These are phyloP conservation scores for Latheticus oryzae DNA, from an alignment of 2,888 invertebrate genomes.

Conservation along the genomic window DNA sequence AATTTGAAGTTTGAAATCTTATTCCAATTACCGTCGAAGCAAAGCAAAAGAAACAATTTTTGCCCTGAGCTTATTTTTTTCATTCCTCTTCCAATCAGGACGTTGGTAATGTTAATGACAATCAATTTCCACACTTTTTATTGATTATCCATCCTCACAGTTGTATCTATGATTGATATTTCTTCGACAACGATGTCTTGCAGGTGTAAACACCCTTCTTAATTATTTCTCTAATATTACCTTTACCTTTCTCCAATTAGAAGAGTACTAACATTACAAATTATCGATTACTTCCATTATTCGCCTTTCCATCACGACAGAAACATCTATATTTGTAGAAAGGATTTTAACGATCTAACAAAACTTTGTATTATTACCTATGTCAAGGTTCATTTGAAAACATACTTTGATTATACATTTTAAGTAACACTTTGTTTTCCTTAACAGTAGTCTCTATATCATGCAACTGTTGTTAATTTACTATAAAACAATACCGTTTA, in stretches of 20 bases:
- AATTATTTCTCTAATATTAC: slow-evolving; percentile 3
- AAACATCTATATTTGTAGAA: slow-evolving; percentile 23
- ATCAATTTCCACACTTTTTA: too few species aligned
- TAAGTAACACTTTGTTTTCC: slow-evolving; percentile 7
- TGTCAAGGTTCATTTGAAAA: slow-evolving; percentile 6
- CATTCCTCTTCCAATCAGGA: too few species aligned
- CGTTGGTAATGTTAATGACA: too few species aligned
- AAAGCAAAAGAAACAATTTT: too few species aligned
- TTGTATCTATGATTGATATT: too few species aligned
- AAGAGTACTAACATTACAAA: slow-evolving; percentile 10
- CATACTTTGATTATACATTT: too few species aligned
- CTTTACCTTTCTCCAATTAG: slow-evolving; percentile 31
- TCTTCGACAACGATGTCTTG: slow-evolving; percentile 2
- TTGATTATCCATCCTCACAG: too few species aligned
- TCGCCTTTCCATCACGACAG: slow-evolving; percentile 22
- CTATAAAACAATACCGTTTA: slow-evolving; percentile 9
- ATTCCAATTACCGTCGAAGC: too few species aligned
- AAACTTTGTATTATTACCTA: slow-evolving; percentile 2
- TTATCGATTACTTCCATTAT: slow-evolving; percentile 22
- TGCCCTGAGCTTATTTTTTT: too few species aligned
- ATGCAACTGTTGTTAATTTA: slow-evolving; percentile 3
- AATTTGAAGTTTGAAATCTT: too few species aligned
- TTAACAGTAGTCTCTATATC: background rate
- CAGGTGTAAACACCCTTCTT: slow-evolving; percentile 17
- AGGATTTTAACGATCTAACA: too few species aligned